Evolutionary conservation across 2,113 vertebrate species (phyloP).

Genomic region (Hemicordylus capensis): DNA sequence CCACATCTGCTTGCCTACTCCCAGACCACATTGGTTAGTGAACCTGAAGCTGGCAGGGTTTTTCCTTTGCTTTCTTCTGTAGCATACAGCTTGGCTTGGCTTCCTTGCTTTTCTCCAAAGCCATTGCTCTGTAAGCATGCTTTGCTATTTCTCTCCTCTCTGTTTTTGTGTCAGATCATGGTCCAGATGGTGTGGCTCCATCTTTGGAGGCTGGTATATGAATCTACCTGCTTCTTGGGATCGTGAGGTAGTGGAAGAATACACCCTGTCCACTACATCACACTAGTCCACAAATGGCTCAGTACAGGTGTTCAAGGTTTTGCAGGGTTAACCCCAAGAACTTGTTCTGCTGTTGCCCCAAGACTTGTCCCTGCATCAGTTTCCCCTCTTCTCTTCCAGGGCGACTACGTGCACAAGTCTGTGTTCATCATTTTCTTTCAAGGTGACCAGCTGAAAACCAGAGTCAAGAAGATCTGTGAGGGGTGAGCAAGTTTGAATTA

Average conservation of each 20-base stretch:
- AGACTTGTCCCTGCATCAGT: not conserved
- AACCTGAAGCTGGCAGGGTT: not conserved
- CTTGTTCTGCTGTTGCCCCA: not conserved
- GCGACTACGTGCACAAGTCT: slow-evolving; percentile 96
- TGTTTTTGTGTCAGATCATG: not conserved
- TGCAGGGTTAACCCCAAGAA: not conserved
- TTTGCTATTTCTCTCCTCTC: not conserved
- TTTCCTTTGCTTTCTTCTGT: not conserved
- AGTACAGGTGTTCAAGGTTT: not conserved
- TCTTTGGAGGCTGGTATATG: not conserved
- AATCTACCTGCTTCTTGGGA: not conserved
- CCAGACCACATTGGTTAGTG: not conserved
- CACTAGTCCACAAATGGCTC: too few relatives aligned
- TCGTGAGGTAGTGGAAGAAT: not conserved
- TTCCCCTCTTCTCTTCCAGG: slow-evolving; percentile 75
- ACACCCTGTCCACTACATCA: not conserved
- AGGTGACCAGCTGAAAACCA: slow-evolving; percentile 96
- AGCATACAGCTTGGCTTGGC: not conserved
- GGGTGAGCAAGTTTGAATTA: slow-evolving; percentile 77
- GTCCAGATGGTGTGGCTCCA: too few relatives aligned
- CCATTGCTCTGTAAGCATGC: not conserved
- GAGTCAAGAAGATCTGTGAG: slow-evolving; percentile 99
- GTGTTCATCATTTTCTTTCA: slow-evolving; percentile 99
- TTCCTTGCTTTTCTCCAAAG: not conserved
- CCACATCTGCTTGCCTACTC: not conserved